Conservation (phyloP, 2,113 vertebrate species). For the Ammodytes dubius region DNA sequence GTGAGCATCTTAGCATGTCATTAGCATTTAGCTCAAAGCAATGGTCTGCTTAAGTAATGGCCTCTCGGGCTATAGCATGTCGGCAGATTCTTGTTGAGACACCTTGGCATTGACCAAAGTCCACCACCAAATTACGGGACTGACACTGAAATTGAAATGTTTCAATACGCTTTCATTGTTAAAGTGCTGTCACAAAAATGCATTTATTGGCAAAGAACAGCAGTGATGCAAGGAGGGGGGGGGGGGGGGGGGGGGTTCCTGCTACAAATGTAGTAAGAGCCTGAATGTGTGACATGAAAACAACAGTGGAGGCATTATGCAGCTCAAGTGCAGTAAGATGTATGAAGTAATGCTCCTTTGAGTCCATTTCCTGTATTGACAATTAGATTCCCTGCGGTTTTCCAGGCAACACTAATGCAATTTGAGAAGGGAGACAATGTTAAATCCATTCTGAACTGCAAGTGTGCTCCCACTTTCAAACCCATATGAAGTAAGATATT, state of each 20-base stretch:
- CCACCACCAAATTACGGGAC: neutral
- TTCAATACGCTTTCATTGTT: neutral
- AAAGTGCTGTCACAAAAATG: neutral
- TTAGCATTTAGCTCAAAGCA: neutral
- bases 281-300: neutral
- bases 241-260: neutral
- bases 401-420: conserved; percentile 56
- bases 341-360: conserved; percentile 33
- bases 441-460: conserved; percentile 20
- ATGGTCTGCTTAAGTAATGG: neutral
- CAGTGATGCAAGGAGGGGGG: neutral
- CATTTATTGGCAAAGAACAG: neutral
- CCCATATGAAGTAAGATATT: neutral
- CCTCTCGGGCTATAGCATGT: neutral
- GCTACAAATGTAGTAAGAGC: neutral
- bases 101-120: neutral
- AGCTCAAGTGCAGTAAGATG: neutral
- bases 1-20: neutral
- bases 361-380: conserved; percentile 66
- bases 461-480: neutral
- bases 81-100: neutral
- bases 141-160: neutral
- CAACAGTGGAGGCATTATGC: neutral
- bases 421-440: conserved; percentile 41
- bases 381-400: conserved; percentile 61